Evolutionary conservation across 2,888 invertebrate species (phyloP), one percentile per base, ranked within the genome.

Genomic region (Orthosia cruda): DNA sequence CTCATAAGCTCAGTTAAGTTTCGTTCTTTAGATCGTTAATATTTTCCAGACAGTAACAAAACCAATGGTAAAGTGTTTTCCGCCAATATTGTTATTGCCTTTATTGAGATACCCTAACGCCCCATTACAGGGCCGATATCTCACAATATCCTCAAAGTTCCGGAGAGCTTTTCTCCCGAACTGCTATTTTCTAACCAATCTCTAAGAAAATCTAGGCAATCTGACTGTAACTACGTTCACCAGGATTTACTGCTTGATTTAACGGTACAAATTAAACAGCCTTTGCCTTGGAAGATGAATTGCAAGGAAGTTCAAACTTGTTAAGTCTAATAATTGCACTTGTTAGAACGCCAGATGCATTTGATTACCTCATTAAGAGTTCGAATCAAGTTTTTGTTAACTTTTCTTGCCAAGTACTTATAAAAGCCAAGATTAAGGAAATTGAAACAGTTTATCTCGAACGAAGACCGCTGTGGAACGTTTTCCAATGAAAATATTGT

Each of bases 311-410:
- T 68, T 71, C 16, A 57, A 67, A 73, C 65, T 80, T 66, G 70
- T 67, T 70, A 74, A 81, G 61, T 65, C 69, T 64, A 67, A 76
- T 82, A 84, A 73, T 81, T 80, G 74, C 80, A 80, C 77, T 80
- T 75, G 85, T 74, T 71, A 65, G 63, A 76, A 69, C 75, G 40
- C 58, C 85, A 85, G 85, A 80, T 85, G 85, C 80, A 80, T 77
- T 77, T 74, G 57, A 85, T 83, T 71, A 74, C 74, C 74, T 74
- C 68, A 76, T 77, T 80, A 74, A 68, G 76, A 83, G 71, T 81
- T 77, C 54, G 49, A 58, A 63, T 65, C 67, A 74, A 83, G 74
- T 67, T 77, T 83, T 58, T 47, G n/a, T 70, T 71, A 58, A 61
- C 47, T 55, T 63, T 73, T 23, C 62, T 49, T 66, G 68, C 55